Conservation (phyloP, 1,140 invertebrate species). For the Cotesia typhae region DNA sequence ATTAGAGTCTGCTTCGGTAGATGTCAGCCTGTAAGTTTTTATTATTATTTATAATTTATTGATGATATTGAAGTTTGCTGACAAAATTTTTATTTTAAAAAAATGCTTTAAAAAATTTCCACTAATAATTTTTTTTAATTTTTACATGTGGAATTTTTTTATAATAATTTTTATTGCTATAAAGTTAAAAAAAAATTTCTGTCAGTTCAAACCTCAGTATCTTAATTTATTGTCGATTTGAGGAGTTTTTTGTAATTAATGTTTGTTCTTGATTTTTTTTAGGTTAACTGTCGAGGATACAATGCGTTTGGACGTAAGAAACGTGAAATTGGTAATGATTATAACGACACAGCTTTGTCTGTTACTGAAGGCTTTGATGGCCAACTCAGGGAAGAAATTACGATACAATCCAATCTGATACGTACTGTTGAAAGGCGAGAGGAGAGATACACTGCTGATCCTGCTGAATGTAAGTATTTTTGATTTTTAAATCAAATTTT, state of each 20-base stretch:
- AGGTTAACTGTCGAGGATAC: constrained; percentile 91
- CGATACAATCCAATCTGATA: constrained; percentile 91
- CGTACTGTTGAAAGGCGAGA: constrained; percentile 87
- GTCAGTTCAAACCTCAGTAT: no score
- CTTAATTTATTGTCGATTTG: background rate
- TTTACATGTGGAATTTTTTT: no score
- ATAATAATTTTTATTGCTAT: no score
- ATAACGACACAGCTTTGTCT: constrained; percentile 69
- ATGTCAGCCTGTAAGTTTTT: constrained; percentile 85
- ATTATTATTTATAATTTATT: background rate
- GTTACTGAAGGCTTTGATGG: constrained; percentile 74
- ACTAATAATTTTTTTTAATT: no score
- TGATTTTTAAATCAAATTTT: background rate
- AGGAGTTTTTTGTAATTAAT: no score
- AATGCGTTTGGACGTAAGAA: constrained; percentile 86
- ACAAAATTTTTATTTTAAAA: no score
- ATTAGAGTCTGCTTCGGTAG: constrained; percentile 94
- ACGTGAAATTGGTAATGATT: constrained; percentile 72
- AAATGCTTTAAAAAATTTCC: no score
- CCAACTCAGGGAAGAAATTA: constrained; percentile 90
- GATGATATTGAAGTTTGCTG: background rate
- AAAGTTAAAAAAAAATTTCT: no score
- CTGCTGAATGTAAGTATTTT: constrained; percentile 72
- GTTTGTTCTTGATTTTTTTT: background rate
- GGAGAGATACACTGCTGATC: constrained; percentile 67